These are phyloP conservation scores for Acanthosepion pharaonis DNA, from an alignment of 2,888 invertebrate species.

Conservation along the genomic window DNA sequence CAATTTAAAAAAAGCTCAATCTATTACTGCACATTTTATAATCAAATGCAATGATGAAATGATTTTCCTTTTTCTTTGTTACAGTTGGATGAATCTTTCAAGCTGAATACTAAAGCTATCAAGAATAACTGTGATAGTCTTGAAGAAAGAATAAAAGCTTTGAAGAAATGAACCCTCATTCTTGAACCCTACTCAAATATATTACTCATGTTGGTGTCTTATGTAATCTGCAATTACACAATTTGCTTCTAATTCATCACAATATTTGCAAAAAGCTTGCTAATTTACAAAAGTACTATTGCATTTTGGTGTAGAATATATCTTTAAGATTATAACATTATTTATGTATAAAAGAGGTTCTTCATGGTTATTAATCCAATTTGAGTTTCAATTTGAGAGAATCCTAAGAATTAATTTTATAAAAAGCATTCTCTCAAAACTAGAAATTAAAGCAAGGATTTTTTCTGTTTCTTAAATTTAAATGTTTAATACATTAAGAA, in stretches of 20 bases:
- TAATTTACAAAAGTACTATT: background rate
- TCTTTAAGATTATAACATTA: background rate
- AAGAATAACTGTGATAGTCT: conserved; percentile 66
- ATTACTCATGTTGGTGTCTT: background rate
- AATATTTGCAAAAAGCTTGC: background rate
- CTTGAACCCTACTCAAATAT: background rate
- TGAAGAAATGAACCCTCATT: conserved; percentile 55
- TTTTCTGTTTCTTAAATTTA: background rate
- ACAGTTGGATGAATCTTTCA: conserved; percentile 65
- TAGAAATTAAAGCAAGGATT: background rate
- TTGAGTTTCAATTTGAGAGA: background rate
- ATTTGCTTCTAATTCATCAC: background rate
- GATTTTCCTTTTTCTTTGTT: conserved; percentile 49
- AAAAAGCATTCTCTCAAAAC: background rate
- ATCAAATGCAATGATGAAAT: background rate
- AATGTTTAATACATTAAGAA: background rate
- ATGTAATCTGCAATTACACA: conserved; percentile 4
- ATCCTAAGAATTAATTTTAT: background rate
- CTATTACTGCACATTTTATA: too few species aligned
- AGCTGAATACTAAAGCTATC: conserved; percentile 63
- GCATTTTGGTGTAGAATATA: background rate
- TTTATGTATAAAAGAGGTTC: background rate
- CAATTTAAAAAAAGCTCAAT: too few species aligned
- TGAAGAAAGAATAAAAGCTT: conserved; percentile 61
- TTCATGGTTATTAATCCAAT: background rate